Conservation (phyloP, 2,797 vertebrate species). For the Chaetophractus vellerosus region DNA sequence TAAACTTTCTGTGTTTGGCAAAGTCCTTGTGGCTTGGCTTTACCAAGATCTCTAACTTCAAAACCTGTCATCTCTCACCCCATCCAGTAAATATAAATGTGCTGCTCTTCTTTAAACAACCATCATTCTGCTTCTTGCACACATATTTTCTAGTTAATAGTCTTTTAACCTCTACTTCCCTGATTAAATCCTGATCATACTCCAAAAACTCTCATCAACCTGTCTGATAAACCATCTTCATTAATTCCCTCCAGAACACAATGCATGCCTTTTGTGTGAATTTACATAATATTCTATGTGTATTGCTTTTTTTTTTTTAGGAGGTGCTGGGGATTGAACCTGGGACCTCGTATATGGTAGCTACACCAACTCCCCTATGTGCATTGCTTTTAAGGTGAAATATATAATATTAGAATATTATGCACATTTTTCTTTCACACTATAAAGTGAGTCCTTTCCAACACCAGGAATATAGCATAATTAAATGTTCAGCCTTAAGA, state of each 20-base stretch:
- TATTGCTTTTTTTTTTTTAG: too few species aligned
- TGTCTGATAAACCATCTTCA: neutral
- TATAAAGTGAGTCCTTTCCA: too few species aligned
- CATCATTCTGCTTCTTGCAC: neutral
- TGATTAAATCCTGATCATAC: neutral
- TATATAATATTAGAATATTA: too few species aligned
- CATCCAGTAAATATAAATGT: neutral
- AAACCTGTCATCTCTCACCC: neutral
- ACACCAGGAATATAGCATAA: too few species aligned
- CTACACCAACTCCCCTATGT: too few species aligned
- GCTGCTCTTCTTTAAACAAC: neutral
- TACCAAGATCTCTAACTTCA: neutral
- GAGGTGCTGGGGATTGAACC: too few species aligned
- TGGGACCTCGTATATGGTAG: too few species aligned
- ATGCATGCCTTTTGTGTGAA: too few species aligned
- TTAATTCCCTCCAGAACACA: neutral
- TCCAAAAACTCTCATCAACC: neutral
- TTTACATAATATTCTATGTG: too few species aligned
- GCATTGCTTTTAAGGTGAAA: too few species aligned
- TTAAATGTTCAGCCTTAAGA: too few species aligned
- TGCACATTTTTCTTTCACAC: too few species aligned
- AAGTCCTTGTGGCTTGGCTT: neutral
- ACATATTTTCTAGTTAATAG: neutral
- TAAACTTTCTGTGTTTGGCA: neutral
- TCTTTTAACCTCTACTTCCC: neutral